Conservation (phyloP, 2,797 vertebrate genomes). For the Sternotherus odoratus region DNA sequence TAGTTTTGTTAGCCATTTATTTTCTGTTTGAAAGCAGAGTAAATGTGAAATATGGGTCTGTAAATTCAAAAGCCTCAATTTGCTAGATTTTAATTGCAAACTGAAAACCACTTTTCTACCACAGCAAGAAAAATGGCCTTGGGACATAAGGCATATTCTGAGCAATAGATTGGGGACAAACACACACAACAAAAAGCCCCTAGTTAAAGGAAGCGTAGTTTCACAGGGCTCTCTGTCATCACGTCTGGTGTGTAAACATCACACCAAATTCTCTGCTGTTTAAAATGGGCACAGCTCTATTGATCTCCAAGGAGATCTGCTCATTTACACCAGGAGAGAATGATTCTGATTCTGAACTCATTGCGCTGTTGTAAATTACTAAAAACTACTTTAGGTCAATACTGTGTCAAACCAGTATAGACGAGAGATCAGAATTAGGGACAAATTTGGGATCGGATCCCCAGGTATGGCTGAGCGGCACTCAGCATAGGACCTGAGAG, state of each 20-base stretch:
- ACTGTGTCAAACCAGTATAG: neutral
- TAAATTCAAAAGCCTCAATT: neutral
- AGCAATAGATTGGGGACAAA: neutral
- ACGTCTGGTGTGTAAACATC: neutral
- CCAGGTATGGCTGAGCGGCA: neutral
- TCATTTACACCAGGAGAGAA: neutral
- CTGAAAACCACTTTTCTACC: neutral
- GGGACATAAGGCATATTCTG: neutral
- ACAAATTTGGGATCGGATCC: neutral
- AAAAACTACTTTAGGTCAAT: neutral
- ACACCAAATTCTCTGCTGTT: neutral
- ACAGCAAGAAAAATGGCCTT: neutral
- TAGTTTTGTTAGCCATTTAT: neutral
- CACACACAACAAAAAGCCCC: neutral
- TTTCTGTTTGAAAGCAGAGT: neutral
- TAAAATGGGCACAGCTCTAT: neutral
- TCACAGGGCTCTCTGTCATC: neutral
- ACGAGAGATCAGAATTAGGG: neutral
- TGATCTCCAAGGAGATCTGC: neutral
- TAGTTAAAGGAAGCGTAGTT: neutral
- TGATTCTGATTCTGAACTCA: neutral
- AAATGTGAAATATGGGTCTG: neutral
- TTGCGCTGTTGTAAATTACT: neutral
- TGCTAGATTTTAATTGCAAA: neutral
- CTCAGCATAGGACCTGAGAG: neutral